phyloP scores from a whole-genome alignment of 2,113 vertebrate species.

The Mirounga angustirostris region DNA sequence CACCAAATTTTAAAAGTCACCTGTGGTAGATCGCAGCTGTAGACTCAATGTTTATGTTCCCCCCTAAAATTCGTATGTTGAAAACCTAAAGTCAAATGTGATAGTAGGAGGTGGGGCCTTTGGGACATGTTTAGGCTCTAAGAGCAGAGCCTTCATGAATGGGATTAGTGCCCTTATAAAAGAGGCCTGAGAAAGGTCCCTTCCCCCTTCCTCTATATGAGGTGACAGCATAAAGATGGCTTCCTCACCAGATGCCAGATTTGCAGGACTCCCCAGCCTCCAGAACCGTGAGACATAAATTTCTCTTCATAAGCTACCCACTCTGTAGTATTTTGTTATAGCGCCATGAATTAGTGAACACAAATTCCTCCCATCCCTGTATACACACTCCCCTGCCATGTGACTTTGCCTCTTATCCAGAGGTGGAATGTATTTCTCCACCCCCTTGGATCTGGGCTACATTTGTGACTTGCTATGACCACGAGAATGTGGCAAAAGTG shows the following conservation, averaged over 20 bases:
- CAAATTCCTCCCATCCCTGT: neutral
- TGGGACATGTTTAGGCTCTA: too few relatives aligned
- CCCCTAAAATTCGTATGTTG: neutral
- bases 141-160: neutral
- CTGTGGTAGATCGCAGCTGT: too few relatives aligned
- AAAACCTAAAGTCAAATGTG: neutral
- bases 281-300: neutral
- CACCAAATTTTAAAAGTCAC: neutral
- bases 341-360: neutral
- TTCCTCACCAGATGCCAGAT: neutral
- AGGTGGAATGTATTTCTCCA: neutral
- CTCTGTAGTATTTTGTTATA: neutral
- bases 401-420: too few relatives aligned
- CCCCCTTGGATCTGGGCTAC: neutral
- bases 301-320: neutral
- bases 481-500: neutral
- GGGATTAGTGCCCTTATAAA: too few relatives aligned
- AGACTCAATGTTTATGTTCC: neutral
- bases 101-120: neutral
- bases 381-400: accelerated
- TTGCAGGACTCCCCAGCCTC: neutral
- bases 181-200: neutral
- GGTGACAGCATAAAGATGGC: neutral
- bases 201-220: too few relatives aligned
- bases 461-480: neutral